Evolutionary conservation across 2,113 vertebrate species (phyloP), one percentile per base, ranked within the genome.

Genomic region (Chlorocebus sabaeus): DNA sequence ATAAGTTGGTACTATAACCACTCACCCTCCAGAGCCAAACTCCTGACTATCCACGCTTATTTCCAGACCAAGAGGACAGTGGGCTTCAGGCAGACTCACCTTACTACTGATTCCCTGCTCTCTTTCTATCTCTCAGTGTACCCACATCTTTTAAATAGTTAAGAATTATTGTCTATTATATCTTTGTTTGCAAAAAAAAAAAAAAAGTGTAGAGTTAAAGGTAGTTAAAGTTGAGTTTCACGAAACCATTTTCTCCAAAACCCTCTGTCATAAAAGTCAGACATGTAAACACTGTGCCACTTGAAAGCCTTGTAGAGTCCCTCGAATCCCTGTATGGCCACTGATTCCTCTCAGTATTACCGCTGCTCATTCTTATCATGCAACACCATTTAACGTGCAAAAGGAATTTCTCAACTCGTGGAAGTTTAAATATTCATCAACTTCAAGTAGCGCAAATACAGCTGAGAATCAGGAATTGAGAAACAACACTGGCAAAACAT

Each of bases 391-490:
- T 78, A 32, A 67, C 27, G 48, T 25, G 27, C 64, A 67, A 83
- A 70, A 93, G 32, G 6, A 68, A 82, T 70, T 84, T 82, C 20
- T 27, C 20, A 75, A 89, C n/a, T 87, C 89, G 45, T 95, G 32
- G 13, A 73, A 93, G 35, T 55, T 79, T 79, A 84, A 8, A 84
- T 85, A 68, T 70, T 38, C 40, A 75, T 78, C 73, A 91, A 40
- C 17, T 67, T 92, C 73, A 86, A 79, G 40, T 55, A 82, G 38
- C 76, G n/a, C 70, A 96, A 95, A 95, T n/a, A 32, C 59, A 95
- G 45, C 40, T 79, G 64, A 95, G 78, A 86, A 85, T 38, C 25
- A 48, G 40, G n/a, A 95, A 64, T 84, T 89, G 70, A 95, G 78
- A 90, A 92, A 81, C 27, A 95, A 48, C 48, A 10, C 43, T 93